These are phyloP conservation scores for Apamea crenata DNA, from an alignment of 2,888 invertebrate species.

Conservation along the genomic window DNA sequence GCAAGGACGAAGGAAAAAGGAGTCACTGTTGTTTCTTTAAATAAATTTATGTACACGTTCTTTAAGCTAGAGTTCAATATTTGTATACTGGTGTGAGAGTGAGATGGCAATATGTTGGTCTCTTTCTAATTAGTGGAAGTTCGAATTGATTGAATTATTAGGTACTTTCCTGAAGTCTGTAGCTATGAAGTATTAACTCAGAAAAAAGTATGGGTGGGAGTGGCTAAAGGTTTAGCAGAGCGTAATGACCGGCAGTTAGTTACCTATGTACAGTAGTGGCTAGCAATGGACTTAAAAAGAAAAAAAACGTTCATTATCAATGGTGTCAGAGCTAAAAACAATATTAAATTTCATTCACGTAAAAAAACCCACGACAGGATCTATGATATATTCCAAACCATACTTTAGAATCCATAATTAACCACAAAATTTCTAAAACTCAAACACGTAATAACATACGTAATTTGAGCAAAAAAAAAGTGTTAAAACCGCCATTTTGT, in stretches of 20 bases:
- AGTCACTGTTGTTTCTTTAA: conserved; percentile 31
- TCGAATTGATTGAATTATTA: background rate
- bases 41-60: conserved; percentile 18
- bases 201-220: background rate
- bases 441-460: conserved; percentile 50
- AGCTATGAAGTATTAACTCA: rapidly evolving
- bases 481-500: conserved; percentile 57
- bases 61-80: conserved; percentile 30
- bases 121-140: conserved; percentile 1
- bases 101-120: background rate
- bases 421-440: conserved; percentile 47
- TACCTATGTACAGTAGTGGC: background rate
- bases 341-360: conserved; percentile 8
- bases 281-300: background rate
- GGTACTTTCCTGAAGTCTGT: background rate
- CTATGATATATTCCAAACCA: conserved; percentile 3
- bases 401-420: conserved; percentile 30
- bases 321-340: no score
- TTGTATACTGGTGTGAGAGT: conserved; percentile 9
- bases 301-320: background rate
- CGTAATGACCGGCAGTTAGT: background rate
- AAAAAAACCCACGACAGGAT: conserved; percentile 7
- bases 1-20: conserved; percentile 58
- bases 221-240: background rate
- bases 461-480: conserved; percentile 49